Evolutionary conservation across 2,797 vertebrate genomes (phyloP), one percentile per base, ranked within the genome.

Genomic region (Varecia variegata): DNA sequence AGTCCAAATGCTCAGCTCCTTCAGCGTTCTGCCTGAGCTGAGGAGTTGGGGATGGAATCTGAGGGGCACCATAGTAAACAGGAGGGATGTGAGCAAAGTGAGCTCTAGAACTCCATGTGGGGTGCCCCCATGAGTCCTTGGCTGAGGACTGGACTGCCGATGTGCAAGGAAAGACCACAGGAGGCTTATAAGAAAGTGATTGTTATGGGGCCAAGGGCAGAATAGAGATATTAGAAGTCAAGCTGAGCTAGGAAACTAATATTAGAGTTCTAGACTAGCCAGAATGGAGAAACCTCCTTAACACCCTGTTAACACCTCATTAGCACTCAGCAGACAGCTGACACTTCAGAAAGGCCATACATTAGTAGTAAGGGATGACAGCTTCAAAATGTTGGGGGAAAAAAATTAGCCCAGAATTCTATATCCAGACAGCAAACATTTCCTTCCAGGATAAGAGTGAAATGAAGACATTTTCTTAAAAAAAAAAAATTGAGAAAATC

Each of bases 351-450:
- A 96, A 90, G 35, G 10, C n/a, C 45, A 32, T 56, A 17, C 5
- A 70, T 70, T 73, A 74, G 47, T 30, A 43, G 20, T 82, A 82
- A 88, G 45, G 17, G 68, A 85, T 82, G 43, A 74, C 21, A 40
- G 82, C 17, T 40, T 93, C 71, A 58, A 95, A 94, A 71, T n/a
- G n/a, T n/a, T 90, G 13, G 56, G 25, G 56, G 1, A 76, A 70
- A 84, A 82, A 50, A 83, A 8, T 81, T 18, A 54, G 12, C n/a
- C 56, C 54, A 94, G 40, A 87, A 91, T 91, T 96, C 47, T 91
- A 45, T 76, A 89, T 9, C n/a, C 3, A 93, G 60, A 7, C 23
- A 85, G 4, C 7, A 95, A 86, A 90, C n/a, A 65, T 73, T 92
- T 67, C 40, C 50, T 58, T 90, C 62, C 1, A 60, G 58, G 76